phyloP scores from a whole-genome alignment of 30 jellyfish, hydroid and myxozoan genomes.

The Aurelia aurita complex sp. Pacific region DNA sequence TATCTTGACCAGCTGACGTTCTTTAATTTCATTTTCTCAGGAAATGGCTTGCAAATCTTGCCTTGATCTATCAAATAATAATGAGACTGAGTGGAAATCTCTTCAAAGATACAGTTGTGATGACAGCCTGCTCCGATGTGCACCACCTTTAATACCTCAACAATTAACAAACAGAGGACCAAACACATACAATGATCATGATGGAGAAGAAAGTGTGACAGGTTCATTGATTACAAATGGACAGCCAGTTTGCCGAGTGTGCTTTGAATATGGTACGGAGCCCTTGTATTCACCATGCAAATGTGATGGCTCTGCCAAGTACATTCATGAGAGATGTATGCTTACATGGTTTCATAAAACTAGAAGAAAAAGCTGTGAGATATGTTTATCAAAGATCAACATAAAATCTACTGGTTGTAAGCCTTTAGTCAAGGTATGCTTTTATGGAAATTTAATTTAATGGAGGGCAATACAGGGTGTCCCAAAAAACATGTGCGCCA shows the following conservation, averaged over 20 bases:
- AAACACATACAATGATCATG: background rate
- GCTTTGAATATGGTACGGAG: slow-evolving; percentile 18
- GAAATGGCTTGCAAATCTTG: slow-evolving; percentile 4
- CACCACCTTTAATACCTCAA: too few relatives aligned
- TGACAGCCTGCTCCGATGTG: background rate
- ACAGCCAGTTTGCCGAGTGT: slow-evolving; percentile 27
- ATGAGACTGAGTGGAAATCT: background rate
- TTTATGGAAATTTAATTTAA: background rate
- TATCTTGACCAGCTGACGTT: too few relatives aligned
- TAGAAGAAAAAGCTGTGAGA: slow-evolving; percentile 32
- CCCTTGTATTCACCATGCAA: slow-evolving; percentile 13
- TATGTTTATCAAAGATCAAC: slow-evolving; percentile 29
- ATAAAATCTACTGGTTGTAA: slow-evolving; percentile 30
- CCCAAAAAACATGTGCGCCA: too few relatives aligned
- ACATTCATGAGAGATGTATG: slow-evolving; percentile 19
- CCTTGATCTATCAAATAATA: background rate
- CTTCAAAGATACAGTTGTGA: slow-evolving; percentile 4
- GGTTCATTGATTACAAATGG: slow-evolving; percentile 18
- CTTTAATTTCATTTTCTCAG: too few relatives aligned
- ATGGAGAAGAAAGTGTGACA: slow-evolving; percentile 8
- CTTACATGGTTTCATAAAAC: slow-evolving; percentile 35
- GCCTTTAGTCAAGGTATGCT: slow-evolving; percentile 24
- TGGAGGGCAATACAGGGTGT: too few relatives aligned
- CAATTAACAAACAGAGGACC: too few relatives aligned
- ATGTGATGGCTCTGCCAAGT: slow-evolving; percentile 37